Evolutionary conservation across 2,113 vertebrate species (phyloP), one percentile per base, ranked within the genome.

Genomic region (Scalopus aquaticus): DNA sequence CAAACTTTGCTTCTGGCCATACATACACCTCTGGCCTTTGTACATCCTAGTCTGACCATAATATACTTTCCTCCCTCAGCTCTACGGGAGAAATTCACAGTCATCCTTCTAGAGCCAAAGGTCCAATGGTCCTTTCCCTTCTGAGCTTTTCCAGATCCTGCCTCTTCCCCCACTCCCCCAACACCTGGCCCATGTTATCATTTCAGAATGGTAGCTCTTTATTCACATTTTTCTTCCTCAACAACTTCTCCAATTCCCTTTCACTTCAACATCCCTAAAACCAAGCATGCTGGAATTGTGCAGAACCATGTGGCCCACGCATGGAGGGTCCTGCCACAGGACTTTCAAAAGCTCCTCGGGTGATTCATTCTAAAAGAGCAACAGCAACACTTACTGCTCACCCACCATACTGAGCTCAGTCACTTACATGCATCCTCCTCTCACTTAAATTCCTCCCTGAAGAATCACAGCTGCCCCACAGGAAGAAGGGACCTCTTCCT

Each of bases 201-300:
- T 54, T 88, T 82, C 42, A 95, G 16, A 95, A 91, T 10, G 32
- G 32, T 6, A 67, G n/a, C 46, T 62, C 6, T 67, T 42, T 62
- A 74, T 15, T 74, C 44, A 76, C 0, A 11, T 60, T 77, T 54
- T 88, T 73, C 39, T 88, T 56, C 19, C n/a, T 78, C 64, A 83
- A 82, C 51, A 90, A 44, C 67, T 93, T 91, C 86, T 90, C 35
- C 82, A 76, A 74, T 20, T 76, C 20, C 20, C 91, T 89, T 93
- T 58, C 28, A 60, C 37, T 60, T 96, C 69, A 81, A 67, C n/a
- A 86, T 65, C n/a, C 54, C 37, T 58, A 60, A 76, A 35, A 76
- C 17, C 20, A 89, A 56, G 9, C 20, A 85, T 16, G 5, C 9
- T 35, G 35, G 51, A 64, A 93, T 1, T 67, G 32, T 74, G 44